Percentiles rank a stretch among this genome's conserved stretches.
phyloP scores from a whole-genome alignment of 1,140 invertebrate genomes.

The Habropoda laboriosa region DNA sequence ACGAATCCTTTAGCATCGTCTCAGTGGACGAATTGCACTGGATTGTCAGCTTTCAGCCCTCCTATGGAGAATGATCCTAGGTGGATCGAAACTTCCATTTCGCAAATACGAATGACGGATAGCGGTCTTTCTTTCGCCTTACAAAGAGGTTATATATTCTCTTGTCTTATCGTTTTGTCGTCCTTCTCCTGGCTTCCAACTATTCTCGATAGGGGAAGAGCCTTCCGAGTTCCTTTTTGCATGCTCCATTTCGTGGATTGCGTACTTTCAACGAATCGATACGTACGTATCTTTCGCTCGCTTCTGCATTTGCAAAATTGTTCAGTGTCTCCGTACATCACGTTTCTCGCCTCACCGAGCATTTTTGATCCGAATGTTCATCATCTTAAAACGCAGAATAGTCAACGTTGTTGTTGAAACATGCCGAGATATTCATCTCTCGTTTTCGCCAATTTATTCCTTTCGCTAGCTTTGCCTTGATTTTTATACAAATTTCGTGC shows the following conservation, averaged over 20 bases:
- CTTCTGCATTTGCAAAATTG: slow-evolving; percentile 34
- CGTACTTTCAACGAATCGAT: slow-evolving; percentile 64
- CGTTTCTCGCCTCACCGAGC: background rate
- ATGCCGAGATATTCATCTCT: background rate
- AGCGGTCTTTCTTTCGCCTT: background rate
- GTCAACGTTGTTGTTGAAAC: background rate
- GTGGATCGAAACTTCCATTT: slow-evolving; percentile 31
- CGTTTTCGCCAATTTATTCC: background rate
- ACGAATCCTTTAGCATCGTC: slow-evolving; percentile 13
- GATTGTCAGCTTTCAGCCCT: background rate
- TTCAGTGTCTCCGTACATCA: slow-evolving; percentile 7
- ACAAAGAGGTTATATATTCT: background rate
- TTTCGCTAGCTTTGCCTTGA: too few relatives aligned
- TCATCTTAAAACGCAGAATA: slow-evolving; percentile 32
- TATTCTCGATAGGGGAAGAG: background rate
- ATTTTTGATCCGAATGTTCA: background rate
- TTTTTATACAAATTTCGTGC: too few relatives aligned
- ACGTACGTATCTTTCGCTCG: slow-evolving; percentile 30
- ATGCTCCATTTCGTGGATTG: slow-evolving; percentile 69
- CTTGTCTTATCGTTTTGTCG: slow-evolving; percentile 21
- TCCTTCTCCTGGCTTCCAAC: background rate
- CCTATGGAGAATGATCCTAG: slow-evolving; percentile 14
- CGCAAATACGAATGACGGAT: slow-evolving; percentile 33
- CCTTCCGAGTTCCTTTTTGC: slow-evolving; percentile 47
- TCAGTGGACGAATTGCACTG: slow-evolving; percentile 24